Conservation (phyloP, 2,888 invertebrate species). For the Heliconius charithonia region DNA sequence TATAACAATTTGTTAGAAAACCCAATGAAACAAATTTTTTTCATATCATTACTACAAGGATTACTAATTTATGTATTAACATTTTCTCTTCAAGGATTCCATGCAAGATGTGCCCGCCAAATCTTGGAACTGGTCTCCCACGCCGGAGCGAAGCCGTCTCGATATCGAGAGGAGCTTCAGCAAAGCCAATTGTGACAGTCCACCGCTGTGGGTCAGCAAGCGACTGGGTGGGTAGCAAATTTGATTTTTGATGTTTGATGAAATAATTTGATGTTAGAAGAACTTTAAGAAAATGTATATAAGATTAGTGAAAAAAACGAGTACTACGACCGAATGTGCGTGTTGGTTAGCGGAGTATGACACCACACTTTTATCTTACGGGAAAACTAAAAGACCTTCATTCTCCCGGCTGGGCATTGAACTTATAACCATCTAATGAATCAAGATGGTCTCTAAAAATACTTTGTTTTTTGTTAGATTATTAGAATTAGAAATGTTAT, state of each 20-base stretch:
- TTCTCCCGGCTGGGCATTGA: no score
- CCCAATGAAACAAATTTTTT: neutral
- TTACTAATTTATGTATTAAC: neutral
- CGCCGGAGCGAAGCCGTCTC: constrained; percentile 64
- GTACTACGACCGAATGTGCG: no score
- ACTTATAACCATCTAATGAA: no score
- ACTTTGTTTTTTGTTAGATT: no score
- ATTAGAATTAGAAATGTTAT: no score
- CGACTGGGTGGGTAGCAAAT: constrained; percentile 63
- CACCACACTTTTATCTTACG: no score
- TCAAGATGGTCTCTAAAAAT: no score
- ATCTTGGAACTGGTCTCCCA: constrained; percentile 71
- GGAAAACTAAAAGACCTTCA: no score
- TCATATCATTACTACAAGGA: neutral
- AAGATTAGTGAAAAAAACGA: neutral
- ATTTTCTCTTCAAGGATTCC: constrained; percentile 44
- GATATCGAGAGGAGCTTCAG: constrained; percentile 69
- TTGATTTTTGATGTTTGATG: no score
- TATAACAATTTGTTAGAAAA: neutral
- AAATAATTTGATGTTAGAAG: neutral
- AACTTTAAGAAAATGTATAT: neutral
- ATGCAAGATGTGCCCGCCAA: constrained; percentile 74
- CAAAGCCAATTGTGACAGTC: constrained; percentile 69
- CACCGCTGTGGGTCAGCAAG: constrained; percentile 64
- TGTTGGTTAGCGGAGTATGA: no score